Evolutionary conservation across 2,797 vertebrate genomes (phyloP), one percentile per base, ranked within the genome.

Genomic region (Myiothlypis coronata): DNA sequence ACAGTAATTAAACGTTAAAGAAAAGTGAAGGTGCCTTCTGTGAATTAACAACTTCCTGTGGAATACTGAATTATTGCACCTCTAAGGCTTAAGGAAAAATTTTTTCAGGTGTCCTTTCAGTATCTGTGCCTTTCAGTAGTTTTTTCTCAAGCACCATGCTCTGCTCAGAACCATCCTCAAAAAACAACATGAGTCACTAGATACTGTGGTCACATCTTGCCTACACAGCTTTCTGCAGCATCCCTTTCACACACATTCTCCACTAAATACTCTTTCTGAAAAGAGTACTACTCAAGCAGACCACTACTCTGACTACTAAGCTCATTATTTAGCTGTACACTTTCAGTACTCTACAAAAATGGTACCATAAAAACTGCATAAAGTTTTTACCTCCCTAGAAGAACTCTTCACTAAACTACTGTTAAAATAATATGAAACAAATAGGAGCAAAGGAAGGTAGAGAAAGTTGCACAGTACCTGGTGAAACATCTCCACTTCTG

Each of bases 401-500:
- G 23, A 53, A 6, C 43, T 76, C 79, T 11, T 63, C 18, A 61
- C 14, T 55, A 27, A 67, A 21, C 21, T 23, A 37, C 11, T 18
- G 9, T 28, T 74, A 74, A 77, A 65, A 46, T 17, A 70, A 18
- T 12, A 55, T 2, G 1, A 34, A 84, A 65, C 50, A 61, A 46
- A 41, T 12, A 64, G 0, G 1, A 70, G 4, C 80, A 76, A 65
- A 52, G 47, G 7, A 52, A 46, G 16, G 23, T 22, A 53, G 46
- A 23, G 7, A 14, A 79, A 96, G 37, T 27, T 27, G 19, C 50
- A 55, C 39, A 63, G 89, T 97, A 99, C 99, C 99, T 99, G 99
- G 68, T 97, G 97, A 83, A 98, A 97, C 35, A 97, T 93, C 88
- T 99, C 99, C 8, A 91, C 91, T 83, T 99, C 99, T 3, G 81